Base-by-base conservation (phyloP, 2,113 vertebrate genomes). In the Ondatra zibethicus region DNA sequence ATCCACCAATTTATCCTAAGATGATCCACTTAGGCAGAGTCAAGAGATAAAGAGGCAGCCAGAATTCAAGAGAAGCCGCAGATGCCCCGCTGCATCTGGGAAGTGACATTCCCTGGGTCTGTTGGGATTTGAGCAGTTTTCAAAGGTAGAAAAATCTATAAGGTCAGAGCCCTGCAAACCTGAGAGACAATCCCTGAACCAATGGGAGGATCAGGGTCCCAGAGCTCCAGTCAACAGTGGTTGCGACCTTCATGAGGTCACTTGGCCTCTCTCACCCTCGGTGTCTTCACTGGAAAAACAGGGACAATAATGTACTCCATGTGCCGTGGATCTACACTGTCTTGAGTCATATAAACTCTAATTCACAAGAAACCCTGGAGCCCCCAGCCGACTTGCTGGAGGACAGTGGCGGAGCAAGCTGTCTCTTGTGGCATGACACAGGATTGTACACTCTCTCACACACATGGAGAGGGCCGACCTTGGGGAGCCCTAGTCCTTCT, bases 41-140 rank as follows among this genome's bases (percentile, higher is more conserved):
- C 45, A 85, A 89, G 73, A 50, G 55, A 31, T 58, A 17, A 65
- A 88, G 70, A 88, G 65, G 55, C 1, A 68, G 66, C 77, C 39
- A 61, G 45, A 61, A 73, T 66, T 77, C 70, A 14, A 66, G 61
- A 52, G 14, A 88, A 50, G 52, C 65, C 25, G 42, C 9, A 50
- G 85, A 45, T 58, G 55, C 55, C 19, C 5, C 0, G 0, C 42
- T 25, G 21, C 33, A 42, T 47, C 89, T 31, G 33, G 2, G 45
- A 89, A 65, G 33, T 27, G 89, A 88, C 75, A 25, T n/a, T 73
- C 80, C 70, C 70, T 55, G 66, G 5, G 5, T 68, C 85, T 12
- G 10, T 94, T 92, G 94, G 80, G 85, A 50, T 70, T 36, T 88
- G 92, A 96, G 80, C 81, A 81, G 93, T 61, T 93, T 96, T 86